A percentile compares a stretch with the other conserved stretches of the same genome.
phyloP scores from a whole-genome alignment of 64 coral and sea anemone species.

The Stichodactyla helianthus region DNA sequence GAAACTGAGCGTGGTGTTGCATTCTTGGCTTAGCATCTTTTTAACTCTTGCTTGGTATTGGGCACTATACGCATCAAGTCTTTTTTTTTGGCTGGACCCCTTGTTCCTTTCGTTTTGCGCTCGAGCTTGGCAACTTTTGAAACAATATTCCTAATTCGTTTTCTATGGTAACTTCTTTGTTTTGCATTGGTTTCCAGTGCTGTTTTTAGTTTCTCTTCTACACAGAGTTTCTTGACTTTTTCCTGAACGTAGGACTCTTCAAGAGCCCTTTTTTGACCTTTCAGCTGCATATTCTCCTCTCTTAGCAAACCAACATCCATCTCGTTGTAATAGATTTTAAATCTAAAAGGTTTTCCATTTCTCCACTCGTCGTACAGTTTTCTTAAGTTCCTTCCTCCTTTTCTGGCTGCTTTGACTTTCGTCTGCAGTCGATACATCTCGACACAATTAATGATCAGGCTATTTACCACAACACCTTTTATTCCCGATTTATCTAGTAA shows the following conservation, averaged over 20 bases:
- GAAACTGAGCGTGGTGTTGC: conserved; percentile 31
- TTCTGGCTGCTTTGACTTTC: background rate
- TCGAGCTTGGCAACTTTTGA: background rate
- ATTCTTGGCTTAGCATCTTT: conserved; percentile 4
- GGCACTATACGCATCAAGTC: background rate
- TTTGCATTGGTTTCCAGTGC: background rate
- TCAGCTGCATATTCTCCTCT: background rate
- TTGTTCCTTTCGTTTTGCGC: no score
- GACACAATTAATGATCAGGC: background rate
- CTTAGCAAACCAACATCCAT: background rate
- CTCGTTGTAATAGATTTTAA: background rate
- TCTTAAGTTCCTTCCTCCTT: background rate
- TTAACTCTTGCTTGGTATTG: background rate
- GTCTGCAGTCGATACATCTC: background rate
- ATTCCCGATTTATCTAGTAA: background rate
- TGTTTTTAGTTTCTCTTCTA: background rate
- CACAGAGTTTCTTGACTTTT: background rate
- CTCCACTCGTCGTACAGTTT: background rate
- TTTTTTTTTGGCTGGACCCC: background rate
- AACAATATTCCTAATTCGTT: conserved; percentile 35
- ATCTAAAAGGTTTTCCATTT: background rate
- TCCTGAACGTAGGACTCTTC: background rate
- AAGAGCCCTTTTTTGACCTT: background rate
- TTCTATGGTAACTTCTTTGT: background rate
- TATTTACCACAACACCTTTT: background rate